A percentile compares a stretch with the other conserved stretches of the same genome.
Conservation (phyloP, 2,888 invertebrate species). For the Entomobrya multifasciata region DNA sequence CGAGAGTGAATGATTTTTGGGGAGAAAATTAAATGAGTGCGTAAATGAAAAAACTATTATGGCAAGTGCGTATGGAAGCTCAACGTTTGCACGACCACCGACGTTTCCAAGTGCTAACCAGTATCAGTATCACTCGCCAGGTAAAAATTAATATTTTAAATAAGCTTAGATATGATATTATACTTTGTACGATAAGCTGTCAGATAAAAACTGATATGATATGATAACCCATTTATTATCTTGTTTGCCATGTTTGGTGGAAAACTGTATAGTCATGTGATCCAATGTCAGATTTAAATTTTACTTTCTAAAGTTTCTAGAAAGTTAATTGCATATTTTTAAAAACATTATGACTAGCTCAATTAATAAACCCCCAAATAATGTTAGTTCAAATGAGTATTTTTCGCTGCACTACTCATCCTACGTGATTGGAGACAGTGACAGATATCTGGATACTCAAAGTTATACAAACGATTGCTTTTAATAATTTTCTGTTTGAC, state of each 20-base stretch:
- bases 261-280: no score
- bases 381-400: slow-evolving; percentile 40
- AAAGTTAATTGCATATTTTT: neutral
- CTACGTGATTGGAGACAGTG: slow-evolving; percentile 37
- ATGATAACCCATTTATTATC: no score
- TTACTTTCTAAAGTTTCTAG: no score
- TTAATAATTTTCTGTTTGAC: no score
- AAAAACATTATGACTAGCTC: neutral
- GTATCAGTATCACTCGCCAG: slow-evolving; percentile 68
- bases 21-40: neutral
- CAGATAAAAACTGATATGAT: no score
- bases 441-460: slow-evolving; percentile 21
- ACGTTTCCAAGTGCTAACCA: neutral
- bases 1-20: no score
- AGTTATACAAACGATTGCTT: neutral
- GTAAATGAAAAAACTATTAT: neutral
- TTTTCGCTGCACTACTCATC: slow-evolving; percentile 56
- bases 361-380: neutral
- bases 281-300: no score
- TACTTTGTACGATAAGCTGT: no score
- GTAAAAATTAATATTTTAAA: slow-evolving; percentile 21
- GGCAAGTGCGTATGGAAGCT: slow-evolving; percentile 54
- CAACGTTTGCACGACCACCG: slow-evolving; percentile 55
- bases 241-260: no score
- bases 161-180: no score